phyloP scores from a whole-genome alignment of 2,113 vertebrate species.

The Ornithorhynchus anatinus region DNA sequence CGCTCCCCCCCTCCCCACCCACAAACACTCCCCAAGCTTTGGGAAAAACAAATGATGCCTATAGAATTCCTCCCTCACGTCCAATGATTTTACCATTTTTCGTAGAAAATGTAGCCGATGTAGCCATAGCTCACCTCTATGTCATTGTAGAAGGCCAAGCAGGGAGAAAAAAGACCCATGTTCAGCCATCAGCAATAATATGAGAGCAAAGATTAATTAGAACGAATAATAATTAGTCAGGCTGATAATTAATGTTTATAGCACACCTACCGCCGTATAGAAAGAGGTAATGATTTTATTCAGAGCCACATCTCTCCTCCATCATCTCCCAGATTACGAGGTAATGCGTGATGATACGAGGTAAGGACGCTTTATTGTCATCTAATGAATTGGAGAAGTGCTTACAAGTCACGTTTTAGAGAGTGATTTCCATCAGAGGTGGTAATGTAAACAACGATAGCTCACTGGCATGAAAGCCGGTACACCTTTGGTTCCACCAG shows the following conservation, averaged over 20 bases:
- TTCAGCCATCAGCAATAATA: slow-evolving; percentile 55
- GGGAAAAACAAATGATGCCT: no score
- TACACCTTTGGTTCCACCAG: no score
- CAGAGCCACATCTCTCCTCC: slow-evolving; percentile 20
- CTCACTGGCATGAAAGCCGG: no score
- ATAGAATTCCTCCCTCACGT: not conserved
- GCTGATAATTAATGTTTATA: slow-evolving; percentile 49
- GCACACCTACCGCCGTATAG: slow-evolving; percentile 25
- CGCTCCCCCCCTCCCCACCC: no score
- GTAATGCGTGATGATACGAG: slow-evolving; percentile 34
- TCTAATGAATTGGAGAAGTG: slow-evolving; percentile 33
- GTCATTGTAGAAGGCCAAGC: slow-evolving; percentile 31
- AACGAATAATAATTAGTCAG: slow-evolving; percentile 58
- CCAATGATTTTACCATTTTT: slow-evolving; percentile 13
- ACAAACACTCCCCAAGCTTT: no score
- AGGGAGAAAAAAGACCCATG: slow-evolving; percentile 2
- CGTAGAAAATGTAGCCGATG: slow-evolving; percentile 9
- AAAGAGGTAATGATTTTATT: slow-evolving; percentile 47
- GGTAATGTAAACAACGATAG: slow-evolving; percentile 27
- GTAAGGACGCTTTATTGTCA: slow-evolving; percentile 9
- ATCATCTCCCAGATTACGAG: slow-evolving; percentile 39
- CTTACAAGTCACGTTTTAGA: slow-evolving; percentile 20
- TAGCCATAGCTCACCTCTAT: slow-evolving; percentile 18
- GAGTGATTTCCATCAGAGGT: slow-evolving; percentile 5
- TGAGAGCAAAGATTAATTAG: slow-evolving; percentile 57